Percentiles rank a stretch among this genome's conserved stretches.
These are phyloP conservation scores for Argyrosomus japonicus DNA, from an alignment of 2,113 vertebrate genomes.

Conservation along the genomic window DNA sequence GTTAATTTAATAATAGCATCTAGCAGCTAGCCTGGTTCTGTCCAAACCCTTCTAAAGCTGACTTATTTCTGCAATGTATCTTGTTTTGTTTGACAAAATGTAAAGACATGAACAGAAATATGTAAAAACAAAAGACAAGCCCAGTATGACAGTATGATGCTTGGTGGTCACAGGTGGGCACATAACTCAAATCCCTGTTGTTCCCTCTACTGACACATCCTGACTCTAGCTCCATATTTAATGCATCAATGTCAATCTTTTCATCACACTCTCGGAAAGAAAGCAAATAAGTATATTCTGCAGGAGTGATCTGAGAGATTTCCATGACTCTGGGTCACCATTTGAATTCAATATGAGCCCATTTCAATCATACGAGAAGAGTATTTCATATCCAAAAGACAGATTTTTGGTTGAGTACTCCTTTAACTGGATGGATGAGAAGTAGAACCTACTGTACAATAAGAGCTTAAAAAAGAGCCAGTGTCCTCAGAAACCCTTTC, in stretches of 20 bases:
- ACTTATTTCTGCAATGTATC: neutral
- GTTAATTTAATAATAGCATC: neutral
- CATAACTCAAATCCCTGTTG: neutral
- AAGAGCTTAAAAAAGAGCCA: neutral
- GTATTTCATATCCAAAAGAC: neutral
- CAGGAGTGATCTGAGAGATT: neutral
- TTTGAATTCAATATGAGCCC: neutral
- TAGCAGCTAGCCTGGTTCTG: neutral
- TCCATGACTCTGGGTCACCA: neutral
- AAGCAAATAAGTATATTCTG: neutral
- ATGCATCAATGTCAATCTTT: neutral
- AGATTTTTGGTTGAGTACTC: neutral
- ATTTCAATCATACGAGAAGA: neutral
- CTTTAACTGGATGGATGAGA: constrained; percentile 1
- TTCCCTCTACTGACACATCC: neutral
- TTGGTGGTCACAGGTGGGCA: neutral
- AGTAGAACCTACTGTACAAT: neutral
- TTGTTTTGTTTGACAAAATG: too few species aligned
- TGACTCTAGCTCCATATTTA: neutral
- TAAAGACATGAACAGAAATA: neutral
- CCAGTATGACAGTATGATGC: neutral
- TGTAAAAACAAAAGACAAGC: neutral
- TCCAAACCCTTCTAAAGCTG: neutral
- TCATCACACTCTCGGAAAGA: neutral
- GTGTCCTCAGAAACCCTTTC: constrained; percentile 22